Conservation (phyloP, 1,140 invertebrate species). For the Drosophila ohnishii region DNA sequence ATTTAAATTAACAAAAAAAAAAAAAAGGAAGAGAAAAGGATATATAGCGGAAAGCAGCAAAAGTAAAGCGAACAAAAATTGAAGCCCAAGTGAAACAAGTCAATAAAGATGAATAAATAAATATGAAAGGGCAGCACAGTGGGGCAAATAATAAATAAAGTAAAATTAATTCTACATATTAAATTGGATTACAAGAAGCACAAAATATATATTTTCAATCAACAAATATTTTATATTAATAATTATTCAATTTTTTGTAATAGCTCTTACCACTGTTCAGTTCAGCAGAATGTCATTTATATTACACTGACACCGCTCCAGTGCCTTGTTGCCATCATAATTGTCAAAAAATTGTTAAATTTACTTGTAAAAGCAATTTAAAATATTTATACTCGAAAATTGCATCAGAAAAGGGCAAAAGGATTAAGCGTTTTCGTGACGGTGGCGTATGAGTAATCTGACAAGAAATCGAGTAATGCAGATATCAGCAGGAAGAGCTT, state of each 20-base stretch:
- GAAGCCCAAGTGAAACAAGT: conserved; percentile 43
- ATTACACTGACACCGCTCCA: background rate
- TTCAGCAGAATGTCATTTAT: conserved; percentile 1
- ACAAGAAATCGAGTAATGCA: conserved; percentile 47
- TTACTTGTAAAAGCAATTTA: conserved; percentile 62
- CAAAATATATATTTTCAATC: too few species aligned
- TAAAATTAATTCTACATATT: too few species aligned
- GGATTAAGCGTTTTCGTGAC: conserved; percentile 20
- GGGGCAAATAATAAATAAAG: too few species aligned
- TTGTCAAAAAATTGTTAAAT: conserved; percentile 46
- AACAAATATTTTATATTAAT: too few species aligned
- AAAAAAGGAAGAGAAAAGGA: conserved; percentile 8
- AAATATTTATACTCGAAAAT: conserved; percentile 69
- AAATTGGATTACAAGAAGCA: too few species aligned
- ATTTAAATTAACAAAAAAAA: conserved; percentile 44
- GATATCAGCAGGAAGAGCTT: conserved; percentile 14
- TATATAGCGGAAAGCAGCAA: conserved; percentile 4
- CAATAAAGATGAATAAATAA: conserved; percentile 44
- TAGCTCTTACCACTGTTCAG: background rate
- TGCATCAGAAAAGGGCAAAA: conserved; percentile 30
- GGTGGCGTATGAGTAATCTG: conserved; percentile 54
- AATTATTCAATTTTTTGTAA: too few species aligned
- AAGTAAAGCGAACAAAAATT: conserved; percentile 15
- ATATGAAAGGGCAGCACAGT: conserved; percentile 26
- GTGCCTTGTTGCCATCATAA: conserved; percentile 18